phyloP scores from a whole-genome alignment of 2,888 invertebrate genomes.

The Rhamnusium bicolor region DNA sequence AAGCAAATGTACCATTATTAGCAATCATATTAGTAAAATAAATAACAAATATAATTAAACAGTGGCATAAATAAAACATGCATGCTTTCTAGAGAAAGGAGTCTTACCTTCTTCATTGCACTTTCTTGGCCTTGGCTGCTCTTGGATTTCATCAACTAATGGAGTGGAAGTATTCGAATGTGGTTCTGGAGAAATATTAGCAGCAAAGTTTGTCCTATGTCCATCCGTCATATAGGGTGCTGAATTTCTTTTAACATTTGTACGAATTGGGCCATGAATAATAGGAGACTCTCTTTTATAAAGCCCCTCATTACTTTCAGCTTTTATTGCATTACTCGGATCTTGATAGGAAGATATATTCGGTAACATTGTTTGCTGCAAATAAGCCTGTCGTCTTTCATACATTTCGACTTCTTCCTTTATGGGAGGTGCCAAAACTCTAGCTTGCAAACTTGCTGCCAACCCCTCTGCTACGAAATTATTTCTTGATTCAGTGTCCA shows the following conservation, averaged over 20 bases:
- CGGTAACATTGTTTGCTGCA: constrained; percentile 59
- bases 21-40: not conserved
- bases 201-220: constrained; percentile 35
- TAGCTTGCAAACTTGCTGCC: constrained; percentile 87
- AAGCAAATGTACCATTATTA: not conserved
- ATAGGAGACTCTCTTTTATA: constrained; percentile 73
- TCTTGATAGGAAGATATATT: constrained; percentile 59
- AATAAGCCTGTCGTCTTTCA: constrained; percentile 60
- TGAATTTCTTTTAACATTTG: constrained; percentile 67
- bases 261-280: constrained; percentile 71
- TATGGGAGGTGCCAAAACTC: constrained; percentile 75
- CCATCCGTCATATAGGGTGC: constrained; percentile 37
- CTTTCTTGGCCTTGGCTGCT: constrained; percentile 68
- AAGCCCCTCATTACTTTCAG: constrained; percentile 61
- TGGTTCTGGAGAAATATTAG: constrained; percentile 74
- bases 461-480: constrained; percentile 77
- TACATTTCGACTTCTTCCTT: constrained; percentile 68
- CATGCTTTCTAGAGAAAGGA: constrained; percentile 7
- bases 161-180: constrained; percentile 81
- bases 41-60: not conserved
- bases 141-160: constrained; percentile 75
- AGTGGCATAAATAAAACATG: not conserved
- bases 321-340: constrained; percentile 57
- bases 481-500: constrained; percentile 59
- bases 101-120: constrained; percentile 73